Percentiles rank a stretch among this genome's conserved stretches.
phyloP scores from a whole-genome alignment of 2,888 invertebrate genomes.

The Megaustenia siamemsis region DNA sequence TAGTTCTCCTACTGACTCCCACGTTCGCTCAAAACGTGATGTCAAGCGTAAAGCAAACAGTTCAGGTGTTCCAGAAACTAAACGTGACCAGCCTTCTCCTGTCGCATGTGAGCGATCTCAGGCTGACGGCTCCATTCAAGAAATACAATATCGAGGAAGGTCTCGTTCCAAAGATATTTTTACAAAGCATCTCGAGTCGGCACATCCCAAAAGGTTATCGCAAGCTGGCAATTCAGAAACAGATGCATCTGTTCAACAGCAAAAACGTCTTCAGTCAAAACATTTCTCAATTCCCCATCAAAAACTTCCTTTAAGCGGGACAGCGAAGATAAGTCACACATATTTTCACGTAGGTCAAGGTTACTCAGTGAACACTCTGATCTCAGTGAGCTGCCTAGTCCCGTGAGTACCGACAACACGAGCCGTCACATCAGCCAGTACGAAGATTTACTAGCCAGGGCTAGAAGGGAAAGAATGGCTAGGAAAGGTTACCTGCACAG shows the following conservation, averaged over 20 bases:
- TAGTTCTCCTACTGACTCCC: neutral
- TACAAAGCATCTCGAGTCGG: constrained; percentile 48
- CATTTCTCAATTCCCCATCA: neutral
- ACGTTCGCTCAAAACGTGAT: neutral
- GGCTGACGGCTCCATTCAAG: neutral
- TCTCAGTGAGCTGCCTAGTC: neutral
- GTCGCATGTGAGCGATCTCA: too few species aligned
- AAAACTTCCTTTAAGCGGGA: neutral
- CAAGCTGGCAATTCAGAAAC: neutral
- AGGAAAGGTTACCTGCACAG: constrained; percentile 54
- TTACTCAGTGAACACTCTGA: constrained; percentile 48
- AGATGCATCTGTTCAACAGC: neutral
- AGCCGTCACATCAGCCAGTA: constrained; percentile 39
- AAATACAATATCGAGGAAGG: neutral
- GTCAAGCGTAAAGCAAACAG: neutral
- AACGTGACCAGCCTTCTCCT: neutral
- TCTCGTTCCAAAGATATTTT: constrained; percentile 52
- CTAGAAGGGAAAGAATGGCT: constrained; percentile 49
- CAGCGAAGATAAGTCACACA: neutral
- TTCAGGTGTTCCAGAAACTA: neutral
- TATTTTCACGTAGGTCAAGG: constrained; percentile 13
- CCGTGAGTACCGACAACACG: neutral
- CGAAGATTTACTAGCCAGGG: constrained; percentile 39
- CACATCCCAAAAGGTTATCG: neutral
- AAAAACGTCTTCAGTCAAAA: neutral